Percentiles rank a stretch among this genome's conserved stretches.
These are phyloP conservation scores for Elegia similella DNA, from an alignment of 2,888 invertebrate genomes.

Conservation along the genomic window DNA sequence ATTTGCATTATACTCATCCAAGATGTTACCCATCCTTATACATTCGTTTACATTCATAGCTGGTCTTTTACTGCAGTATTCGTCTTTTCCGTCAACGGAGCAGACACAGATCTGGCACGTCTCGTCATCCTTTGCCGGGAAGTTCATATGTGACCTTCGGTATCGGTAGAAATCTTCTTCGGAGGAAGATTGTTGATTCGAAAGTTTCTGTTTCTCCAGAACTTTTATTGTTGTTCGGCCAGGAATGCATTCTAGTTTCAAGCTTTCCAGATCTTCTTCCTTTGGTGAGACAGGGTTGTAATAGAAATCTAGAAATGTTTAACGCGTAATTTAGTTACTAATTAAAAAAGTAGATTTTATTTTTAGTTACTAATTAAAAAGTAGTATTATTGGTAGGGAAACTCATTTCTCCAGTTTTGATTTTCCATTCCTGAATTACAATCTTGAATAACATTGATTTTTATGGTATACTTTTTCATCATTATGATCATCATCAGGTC, in stretches of 20 bases:
- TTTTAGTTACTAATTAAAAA: neutral
- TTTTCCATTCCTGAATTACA: no score
- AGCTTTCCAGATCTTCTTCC: constrained; percentile 25
- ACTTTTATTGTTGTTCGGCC: constrained; percentile 57
- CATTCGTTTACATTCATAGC: constrained; percentile 65
- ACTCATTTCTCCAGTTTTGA: no score
- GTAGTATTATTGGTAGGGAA: no score
- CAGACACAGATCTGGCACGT: constrained; percentile 61
- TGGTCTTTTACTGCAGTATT: constrained; percentile 57
- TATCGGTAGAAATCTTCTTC: constrained; percentile 20
- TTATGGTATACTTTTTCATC: no score
- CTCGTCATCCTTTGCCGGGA: constrained; percentile 38
- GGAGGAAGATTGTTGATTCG: constrained; percentile 21
- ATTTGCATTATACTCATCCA: constrained; percentile 32
- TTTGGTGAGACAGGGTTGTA: constrained; percentile 43
- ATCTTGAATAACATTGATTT: no score
- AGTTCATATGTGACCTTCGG: constrained; percentile 49
- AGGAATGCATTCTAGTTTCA: constrained; percentile 52
- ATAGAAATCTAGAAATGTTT: constrained; percentile 51
- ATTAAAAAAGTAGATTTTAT: no score
- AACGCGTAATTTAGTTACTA: neutral
- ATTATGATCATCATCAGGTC: no score
- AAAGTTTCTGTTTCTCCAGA: constrained; percentile 18
- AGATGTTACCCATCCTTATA: constrained; percentile 39
- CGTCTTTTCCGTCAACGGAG: constrained; percentile 52